Evolutionary conservation across 2,797 vertebrate species (phyloP).

Genomic region (Pelobates cultripes): DNA sequence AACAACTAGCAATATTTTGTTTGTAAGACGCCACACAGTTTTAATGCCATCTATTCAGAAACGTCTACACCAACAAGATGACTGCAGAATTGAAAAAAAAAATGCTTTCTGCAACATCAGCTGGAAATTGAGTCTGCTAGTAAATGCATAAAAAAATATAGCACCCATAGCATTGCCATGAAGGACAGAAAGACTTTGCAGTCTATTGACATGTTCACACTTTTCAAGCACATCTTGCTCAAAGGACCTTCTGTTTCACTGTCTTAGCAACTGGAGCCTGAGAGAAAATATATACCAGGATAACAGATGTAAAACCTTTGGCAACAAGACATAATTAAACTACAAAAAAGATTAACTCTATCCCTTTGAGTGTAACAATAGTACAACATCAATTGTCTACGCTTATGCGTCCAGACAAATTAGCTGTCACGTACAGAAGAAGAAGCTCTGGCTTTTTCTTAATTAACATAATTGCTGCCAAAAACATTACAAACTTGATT

Average conservation of each 20-base stretch:
- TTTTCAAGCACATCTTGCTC: conserved; percentile 6
- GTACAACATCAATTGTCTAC: conserved; percentile 43
- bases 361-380: conserved; percentile 35
- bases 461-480: conserved; percentile 43
- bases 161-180: conserved; percentile 4
- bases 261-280: conserved; percentile 12
- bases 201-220: conserved; percentile 25
- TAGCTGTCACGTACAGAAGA: conserved; percentile 20
- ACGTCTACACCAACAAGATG: too few species aligned
- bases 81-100: too few species aligned
- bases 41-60: too few species aligned
- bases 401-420: conserved; percentile 47
- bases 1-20: too few species aligned
- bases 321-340: conserved; percentile 41
- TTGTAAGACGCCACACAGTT: too few species aligned
- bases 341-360: conserved; percentile 37
- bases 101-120: not conserved
- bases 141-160: not conserved
- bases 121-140: conserved; percentile 2
- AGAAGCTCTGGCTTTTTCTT: conserved; percentile 27
- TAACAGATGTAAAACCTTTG: conserved; percentile 42
- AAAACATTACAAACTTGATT: conserved; percentile 45
- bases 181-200: conserved; percentile 32
- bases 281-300: conserved; percentile 10
- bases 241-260: conserved; percentile 12